Conservation (phyloP, 2,888 invertebrate genomes). For the Neuroscelio doddi region DNA sequence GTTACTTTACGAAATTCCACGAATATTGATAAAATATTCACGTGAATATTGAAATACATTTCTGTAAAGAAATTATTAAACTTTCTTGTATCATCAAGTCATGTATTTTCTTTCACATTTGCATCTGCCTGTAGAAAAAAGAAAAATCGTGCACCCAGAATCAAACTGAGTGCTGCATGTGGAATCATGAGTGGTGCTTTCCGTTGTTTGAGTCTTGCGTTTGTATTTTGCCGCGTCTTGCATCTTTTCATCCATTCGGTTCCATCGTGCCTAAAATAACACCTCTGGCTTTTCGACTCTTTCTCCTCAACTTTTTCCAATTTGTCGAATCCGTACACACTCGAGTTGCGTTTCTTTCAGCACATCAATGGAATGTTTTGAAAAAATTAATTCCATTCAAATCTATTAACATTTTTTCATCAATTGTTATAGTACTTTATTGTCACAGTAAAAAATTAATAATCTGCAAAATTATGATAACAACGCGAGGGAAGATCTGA, state of each 20-base stretch:
- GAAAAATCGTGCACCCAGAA: slow-evolving; percentile 2
- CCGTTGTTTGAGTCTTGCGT: slow-evolving; percentile 1
- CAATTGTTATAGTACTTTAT: no score
- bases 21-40: no score
- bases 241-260: slow-evolving; percentile 12
- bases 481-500: no score
- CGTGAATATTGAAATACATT: not conserved
- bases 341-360: not conserved
- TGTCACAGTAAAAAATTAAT: no score
- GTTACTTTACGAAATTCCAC: slow-evolving; percentile 21
- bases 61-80: not conserved
- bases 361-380: slow-evolving; percentile 24
- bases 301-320: slow-evolving; percentile 18
- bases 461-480: no score
- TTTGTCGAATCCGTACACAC: slow-evolving; percentile 13
- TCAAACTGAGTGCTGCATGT: not conserved
- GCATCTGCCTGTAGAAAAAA: slow-evolving; percentile 8
- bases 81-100: no score
- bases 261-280: slow-evolving; percentile 55
- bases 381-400: not conserved
- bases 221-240: not conserved
- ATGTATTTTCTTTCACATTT: no score
- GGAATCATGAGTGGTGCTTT: slow-evolving; percentile 5
- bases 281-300: slow-evolving; percentile 50
- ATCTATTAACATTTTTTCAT: no score